Base-by-base conservation (phyloP, 2,113 vertebrate genomes). In the Melanerpes formicivorus region DNA sequence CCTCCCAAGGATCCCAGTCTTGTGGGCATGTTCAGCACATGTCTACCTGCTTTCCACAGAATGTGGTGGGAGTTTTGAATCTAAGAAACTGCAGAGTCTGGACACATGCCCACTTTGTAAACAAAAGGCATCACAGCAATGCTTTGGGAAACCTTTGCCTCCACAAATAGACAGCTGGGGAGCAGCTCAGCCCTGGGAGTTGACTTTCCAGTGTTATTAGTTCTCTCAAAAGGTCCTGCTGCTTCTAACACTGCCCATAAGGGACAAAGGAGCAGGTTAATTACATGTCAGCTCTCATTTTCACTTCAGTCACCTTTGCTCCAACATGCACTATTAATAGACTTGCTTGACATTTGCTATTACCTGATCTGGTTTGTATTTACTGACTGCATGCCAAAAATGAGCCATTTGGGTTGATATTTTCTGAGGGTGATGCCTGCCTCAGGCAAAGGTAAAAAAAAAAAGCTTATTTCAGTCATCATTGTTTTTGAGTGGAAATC, bases 121-220 rank as follows among this genome's bases (percentile, higher is more conserved):
- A 84, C 58, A 86, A 84, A 88, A 84, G 19, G 18, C 30, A 3
- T 74, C 77, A 56, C 2, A 88, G 46, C 75, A 79, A 66, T n/a
- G 19, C n/a, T 84, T 89, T 92, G 52, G 48, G 65, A 93, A 94
- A 86, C 29, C 34, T 91, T 91, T 91, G 17, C 32, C 73, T 72
- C 72, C 32, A 37, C 32, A 90, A 29, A 78, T 22, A 75, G 69
- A 30, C 50, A 81, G 10, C 44, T 87, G 37, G 30, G 48, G 48
- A 94, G 54, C 10, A 78, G 26, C 65, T 91, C 54, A 37, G 48
- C 13, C 21, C 62, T 56, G 18, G 9, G 18, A 92, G 9, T 21
- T 72, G 58, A 52, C 27, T 74, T 89, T 27, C 27, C 25, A 46
- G 21, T 18, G 14, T 70, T 86, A 73, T 0, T 56, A 44, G 64